A percentile compares a stretch with the other conserved stretches of the same genome.
Evolutionary conservation across 1,140 invertebrate species (phyloP).

Genomic region (Bombus impatiens): DNA sequence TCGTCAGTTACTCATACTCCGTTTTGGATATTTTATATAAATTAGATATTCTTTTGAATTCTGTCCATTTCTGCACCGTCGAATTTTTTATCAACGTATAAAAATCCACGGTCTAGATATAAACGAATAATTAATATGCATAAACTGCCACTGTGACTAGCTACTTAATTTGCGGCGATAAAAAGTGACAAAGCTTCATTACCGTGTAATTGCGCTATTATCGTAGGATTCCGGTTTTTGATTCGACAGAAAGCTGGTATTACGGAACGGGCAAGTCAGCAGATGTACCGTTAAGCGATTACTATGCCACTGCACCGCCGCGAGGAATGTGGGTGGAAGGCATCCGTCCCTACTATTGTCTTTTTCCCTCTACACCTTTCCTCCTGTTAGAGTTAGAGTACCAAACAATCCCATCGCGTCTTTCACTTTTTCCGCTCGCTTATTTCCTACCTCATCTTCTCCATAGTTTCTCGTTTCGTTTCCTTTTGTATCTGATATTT

Average conservation of each 20-base stretch:
- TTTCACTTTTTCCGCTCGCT: slow-evolving; percentile 1
- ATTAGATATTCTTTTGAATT: too few relatives aligned
- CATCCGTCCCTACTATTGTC: slow-evolving; percentile 50
- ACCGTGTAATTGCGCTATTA: neutral
- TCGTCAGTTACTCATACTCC: too few relatives aligned
- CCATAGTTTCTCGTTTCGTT: neutral
- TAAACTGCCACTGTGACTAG: neutral
- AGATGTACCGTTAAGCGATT: slow-evolving; percentile 78
- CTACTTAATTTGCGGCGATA: neutral
- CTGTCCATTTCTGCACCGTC: too few relatives aligned
- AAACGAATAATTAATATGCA: neutral
- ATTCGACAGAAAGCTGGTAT: slow-evolving; percentile 69
- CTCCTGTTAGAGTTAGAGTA: neutral
- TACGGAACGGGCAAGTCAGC: slow-evolving; percentile 69
- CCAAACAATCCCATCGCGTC: neutral
- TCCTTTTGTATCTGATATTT: neutral
- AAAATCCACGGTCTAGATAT: too few relatives aligned
- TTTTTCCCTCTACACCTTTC: neutral
- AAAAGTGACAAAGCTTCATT: neutral
- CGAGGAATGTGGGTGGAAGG: slow-evolving; percentile 78
- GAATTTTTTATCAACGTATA: too few relatives aligned
- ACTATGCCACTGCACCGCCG: slow-evolving; percentile 74
- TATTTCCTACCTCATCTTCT: neutral
- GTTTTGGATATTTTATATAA: too few relatives aligned
- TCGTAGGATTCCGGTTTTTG: slow-evolving; percentile 46